Conservation (phyloP, 1,140 invertebrate genomes). For the Drosophila sp. region DNA sequence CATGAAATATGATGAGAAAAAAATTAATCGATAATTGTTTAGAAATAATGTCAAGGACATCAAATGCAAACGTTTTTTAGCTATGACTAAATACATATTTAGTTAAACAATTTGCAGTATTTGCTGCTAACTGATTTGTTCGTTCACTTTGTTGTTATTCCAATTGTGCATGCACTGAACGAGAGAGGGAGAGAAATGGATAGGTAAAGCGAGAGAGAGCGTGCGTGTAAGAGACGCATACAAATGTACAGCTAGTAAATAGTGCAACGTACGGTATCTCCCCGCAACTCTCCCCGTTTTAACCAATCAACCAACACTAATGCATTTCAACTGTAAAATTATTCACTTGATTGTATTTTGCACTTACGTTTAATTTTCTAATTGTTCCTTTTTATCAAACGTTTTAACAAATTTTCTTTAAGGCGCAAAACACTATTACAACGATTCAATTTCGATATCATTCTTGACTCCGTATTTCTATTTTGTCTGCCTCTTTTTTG, state of each 20-base stretch:
- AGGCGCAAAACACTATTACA: slow-evolving; percentile 8
- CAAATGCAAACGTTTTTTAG: slow-evolving; percentile 10
- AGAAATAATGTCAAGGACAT: slow-evolving; percentile 56
- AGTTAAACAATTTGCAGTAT: slow-evolving; percentile 62
- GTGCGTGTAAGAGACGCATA: slow-evolving; percentile 16
- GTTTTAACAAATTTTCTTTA: not conserved
- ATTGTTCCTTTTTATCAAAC: not conserved
- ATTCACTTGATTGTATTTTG: slow-evolving; percentile 15
- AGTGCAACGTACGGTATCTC: slow-evolving; percentile 37
- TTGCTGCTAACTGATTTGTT: slow-evolving; percentile 27
- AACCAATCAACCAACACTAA: slow-evolving; percentile 19
- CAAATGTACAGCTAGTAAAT: slow-evolving; percentile 54
- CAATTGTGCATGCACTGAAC: slow-evolving; percentile 44
- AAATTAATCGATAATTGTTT: slow-evolving; percentile 45
- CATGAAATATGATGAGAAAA: not conserved
- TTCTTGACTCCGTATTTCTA: slow-evolving; percentile 11
- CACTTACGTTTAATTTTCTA: slow-evolving; percentile 16
- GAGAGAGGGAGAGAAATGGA: slow-evolving; percentile 18
- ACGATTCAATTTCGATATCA: slow-evolving; percentile 18
- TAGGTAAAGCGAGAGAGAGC: slow-evolving; percentile 26
- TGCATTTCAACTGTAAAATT: slow-evolving; percentile 33
- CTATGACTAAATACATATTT: slow-evolving; percentile 59
- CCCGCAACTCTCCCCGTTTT: slow-evolving; percentile 17
- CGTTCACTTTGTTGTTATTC: slow-evolving; percentile 39
- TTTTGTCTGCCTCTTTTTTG: slow-evolving; percentile 10